Percentiles rank a stretch among this genome's conserved stretches.
Evolutionary conservation across 2,113 vertebrate species (phyloP).

Genomic region (Thunnus maccoyii): DNA sequence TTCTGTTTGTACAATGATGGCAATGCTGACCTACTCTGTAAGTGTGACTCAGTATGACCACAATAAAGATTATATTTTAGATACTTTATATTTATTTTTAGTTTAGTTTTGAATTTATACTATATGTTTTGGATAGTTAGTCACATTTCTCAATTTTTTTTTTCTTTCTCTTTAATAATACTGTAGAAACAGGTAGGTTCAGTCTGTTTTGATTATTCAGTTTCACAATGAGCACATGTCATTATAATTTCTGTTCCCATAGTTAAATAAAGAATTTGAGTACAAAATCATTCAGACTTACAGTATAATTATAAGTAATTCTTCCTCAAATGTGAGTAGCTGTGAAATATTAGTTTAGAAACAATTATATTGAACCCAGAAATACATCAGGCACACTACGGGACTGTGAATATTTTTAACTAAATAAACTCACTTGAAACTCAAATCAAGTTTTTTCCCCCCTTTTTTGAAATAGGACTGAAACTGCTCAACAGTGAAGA

Average conservation of each 20-base stretch:
- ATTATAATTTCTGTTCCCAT: no score
- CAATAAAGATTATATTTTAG: no score
- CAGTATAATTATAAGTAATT: no score
- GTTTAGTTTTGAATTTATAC: no score
- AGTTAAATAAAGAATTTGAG: no score
- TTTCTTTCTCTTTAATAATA: neutral
- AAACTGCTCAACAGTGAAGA: neutral
- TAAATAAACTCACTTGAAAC: neutral
- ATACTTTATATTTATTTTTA: no score
- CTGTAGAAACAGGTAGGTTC: no score
- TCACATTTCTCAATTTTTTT: neutral
- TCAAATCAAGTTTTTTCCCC: neutral
- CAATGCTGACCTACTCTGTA: fast-evolving
- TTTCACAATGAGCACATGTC: no score
- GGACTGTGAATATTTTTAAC: neutral
- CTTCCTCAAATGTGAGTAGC: no score
- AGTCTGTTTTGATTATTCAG: no score
- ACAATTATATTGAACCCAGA: neutral
- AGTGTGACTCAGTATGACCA: neutral
- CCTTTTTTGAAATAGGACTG: neutral
- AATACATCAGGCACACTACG: neutral
- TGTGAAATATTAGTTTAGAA: neutral
- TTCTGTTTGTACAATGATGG: fast-evolving
- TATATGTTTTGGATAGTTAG: neutral
- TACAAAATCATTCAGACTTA: no score